Conservation (phyloP, 2,113 vertebrate species). For the Thalassoma bifasciatum region DNA sequence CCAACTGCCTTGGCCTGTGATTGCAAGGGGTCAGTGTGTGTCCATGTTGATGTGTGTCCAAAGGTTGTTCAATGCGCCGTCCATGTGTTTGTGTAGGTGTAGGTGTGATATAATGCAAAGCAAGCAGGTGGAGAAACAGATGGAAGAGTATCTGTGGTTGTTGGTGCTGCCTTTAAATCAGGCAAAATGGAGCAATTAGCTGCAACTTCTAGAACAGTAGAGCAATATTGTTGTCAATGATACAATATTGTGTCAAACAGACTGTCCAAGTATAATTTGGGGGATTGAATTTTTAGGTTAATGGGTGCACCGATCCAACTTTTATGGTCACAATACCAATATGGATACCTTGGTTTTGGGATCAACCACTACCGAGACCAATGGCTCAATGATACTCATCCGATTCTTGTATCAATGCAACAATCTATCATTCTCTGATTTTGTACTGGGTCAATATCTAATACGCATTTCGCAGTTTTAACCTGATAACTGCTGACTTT, state of each 20-base stretch:
- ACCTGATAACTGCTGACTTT: too few relatives aligned
- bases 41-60: constrained; percentile 29
- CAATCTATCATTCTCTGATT: too few relatives aligned
- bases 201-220: not conserved
- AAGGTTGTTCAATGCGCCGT: constrained; percentile 14
- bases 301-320: too few relatives aligned
- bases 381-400: too few relatives aligned
- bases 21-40: constrained; percentile 33
- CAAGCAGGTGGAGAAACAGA: constrained; percentile 69
- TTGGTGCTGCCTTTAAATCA: constrained; percentile 13
- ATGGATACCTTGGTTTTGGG: too few relatives aligned
- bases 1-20: not conserved
- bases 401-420: too few relatives aligned
- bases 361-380: not conserved
- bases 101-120: constrained; percentile 54
- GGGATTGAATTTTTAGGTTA: too few relatives aligned
- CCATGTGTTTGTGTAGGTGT: constrained; percentile 35
- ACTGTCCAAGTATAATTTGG: not conserved
- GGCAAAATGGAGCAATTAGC: not conserved
- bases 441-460: too few relatives aligned
- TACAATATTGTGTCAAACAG: not conserved
- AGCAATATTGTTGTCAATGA: too few relatives aligned
- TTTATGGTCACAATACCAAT: too few relatives aligned
- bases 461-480: too few relatives aligned
- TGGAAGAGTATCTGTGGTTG: constrained; percentile 44